phyloP scores from a whole-genome alignment of 2,113 vertebrate genomes.

The Camelus dromedarius region DNA sequence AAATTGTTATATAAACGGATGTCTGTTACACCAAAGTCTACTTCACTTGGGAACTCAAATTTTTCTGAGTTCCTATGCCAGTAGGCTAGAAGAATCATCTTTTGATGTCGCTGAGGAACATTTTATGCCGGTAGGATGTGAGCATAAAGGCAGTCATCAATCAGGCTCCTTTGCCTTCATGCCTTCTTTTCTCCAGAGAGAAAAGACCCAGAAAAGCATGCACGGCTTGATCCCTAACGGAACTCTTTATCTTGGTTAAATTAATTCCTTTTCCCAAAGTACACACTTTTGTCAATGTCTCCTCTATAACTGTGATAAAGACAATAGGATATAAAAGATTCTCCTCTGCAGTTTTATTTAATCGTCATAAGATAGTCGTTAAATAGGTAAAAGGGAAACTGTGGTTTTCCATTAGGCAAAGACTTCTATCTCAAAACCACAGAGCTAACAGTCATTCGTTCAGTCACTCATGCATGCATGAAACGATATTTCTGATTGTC shows the following conservation, averaged over 20 bases:
- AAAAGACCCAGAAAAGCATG: slow-evolving; percentile 9
- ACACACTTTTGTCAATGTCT: neutral
- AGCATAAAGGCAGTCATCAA: neutral
- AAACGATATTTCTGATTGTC: neutral
- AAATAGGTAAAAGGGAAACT: neutral
- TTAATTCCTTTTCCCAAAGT: slow-evolving; percentile 10
- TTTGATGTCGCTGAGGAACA: slow-evolving; percentile 63
- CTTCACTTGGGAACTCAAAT: slow-evolving; percentile 43
- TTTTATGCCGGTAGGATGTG: slow-evolving; percentile 1
- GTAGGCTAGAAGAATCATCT: slow-evolving; percentile 60
- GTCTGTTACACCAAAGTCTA: slow-evolving; percentile 55
- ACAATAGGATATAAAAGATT: neutral
- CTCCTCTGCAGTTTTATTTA: neutral
- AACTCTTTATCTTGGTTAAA: slow-evolving; percentile 50
- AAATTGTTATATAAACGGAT: slow-evolving; percentile 76
- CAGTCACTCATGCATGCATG: neutral
- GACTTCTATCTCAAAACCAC: neutral
- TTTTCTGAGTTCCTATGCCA: slow-evolving; percentile 68
- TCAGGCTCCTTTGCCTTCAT: slow-evolving; percentile 12
- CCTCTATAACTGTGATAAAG: neutral
- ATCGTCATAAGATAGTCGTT: neutral
- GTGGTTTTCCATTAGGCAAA: neutral
- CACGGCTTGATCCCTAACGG: neutral
- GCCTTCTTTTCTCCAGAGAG: neutral
- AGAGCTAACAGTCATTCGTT: neutral